Conservation (phyloP, 2,113 vertebrate genomes). For the Galbula dea region DNA sequence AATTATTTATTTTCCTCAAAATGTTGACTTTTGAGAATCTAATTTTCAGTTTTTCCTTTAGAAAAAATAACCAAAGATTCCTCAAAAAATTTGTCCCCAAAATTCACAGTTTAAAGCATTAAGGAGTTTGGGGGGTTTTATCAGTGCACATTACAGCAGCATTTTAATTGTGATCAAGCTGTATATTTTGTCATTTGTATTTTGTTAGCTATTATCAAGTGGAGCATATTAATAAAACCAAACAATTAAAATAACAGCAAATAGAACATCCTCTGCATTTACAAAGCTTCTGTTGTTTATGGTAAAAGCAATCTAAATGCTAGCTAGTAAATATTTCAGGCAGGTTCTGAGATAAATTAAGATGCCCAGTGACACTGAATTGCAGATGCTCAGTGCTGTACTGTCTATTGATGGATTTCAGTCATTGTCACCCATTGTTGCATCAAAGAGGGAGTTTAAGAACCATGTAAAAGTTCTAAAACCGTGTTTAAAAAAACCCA, state of each 20-base stretch:
- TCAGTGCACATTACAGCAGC: background rate
- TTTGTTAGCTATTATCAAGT: background rate
- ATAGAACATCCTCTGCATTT: background rate
- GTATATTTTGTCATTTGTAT: background rate
- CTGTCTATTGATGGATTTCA: background rate
- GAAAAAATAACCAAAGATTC: background rate
- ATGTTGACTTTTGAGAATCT: background rate
- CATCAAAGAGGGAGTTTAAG: constrained; percentile 1
- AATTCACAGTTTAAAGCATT: background rate
- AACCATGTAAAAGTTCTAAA: constrained; percentile 21
- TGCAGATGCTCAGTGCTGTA: background rate
- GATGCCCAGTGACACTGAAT: background rate
- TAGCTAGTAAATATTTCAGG: background rate
- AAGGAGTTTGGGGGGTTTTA: background rate
- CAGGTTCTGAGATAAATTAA: background rate
- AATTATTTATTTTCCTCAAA: background rate
- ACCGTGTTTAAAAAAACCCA: background rate
- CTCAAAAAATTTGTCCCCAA: background rate
- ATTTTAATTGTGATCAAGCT: background rate
- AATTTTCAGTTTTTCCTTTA: background rate
- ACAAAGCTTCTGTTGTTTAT: background rate
- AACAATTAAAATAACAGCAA: background rate
- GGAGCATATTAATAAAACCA: constrained; percentile 15
- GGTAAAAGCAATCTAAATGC: background rate
- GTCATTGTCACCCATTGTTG: background rate